Conservation (phyloP, 2,797 vertebrate species). For the Morelia viridis region DNA sequence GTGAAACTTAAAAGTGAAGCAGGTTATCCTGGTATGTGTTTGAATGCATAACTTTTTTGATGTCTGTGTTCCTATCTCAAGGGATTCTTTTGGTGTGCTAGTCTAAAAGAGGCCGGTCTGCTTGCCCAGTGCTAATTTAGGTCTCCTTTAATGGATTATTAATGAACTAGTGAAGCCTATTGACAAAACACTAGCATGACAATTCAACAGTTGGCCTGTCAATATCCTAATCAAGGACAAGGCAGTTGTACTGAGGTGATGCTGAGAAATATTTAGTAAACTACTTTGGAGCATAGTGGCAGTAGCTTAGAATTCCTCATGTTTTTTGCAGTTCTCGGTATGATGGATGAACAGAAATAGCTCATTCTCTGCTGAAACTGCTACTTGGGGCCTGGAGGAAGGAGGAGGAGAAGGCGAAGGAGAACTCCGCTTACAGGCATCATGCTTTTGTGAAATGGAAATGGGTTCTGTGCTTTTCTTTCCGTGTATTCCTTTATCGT, state of each 20-base stretch:
- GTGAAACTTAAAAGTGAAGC: background rate
- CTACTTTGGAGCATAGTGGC: background rate
- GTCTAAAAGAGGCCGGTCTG: constrained; percentile 48
- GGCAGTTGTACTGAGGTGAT: constrained; percentile 7
- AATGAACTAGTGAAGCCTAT: constrained; percentile 60
- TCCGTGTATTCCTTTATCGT: background rate
- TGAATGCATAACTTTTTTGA: constrained; percentile 41
- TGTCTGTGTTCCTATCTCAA: constrained; percentile 40
- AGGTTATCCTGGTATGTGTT: background rate
- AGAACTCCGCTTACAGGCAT: background rate
- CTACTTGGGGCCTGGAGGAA: background rate
- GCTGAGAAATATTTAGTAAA: constrained; percentile 20
- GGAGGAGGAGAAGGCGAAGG: background rate
- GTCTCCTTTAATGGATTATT: constrained; percentile 62
- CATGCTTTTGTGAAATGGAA: no score
- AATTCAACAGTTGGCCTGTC: constrained; percentile 52
- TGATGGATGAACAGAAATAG: fast-evolving
- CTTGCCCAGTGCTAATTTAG: constrained; percentile 57
- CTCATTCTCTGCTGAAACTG: background rate
- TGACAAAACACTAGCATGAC: constrained; percentile 60
- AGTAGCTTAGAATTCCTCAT: background rate
- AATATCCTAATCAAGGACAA: constrained; percentile 38
- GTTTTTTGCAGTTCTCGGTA: fast-evolving
- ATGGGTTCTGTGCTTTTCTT: background rate
- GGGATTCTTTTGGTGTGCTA: constrained; percentile 43